These are phyloP conservation scores for Sebastes hubbsi DNA, from an alignment of 2,797 vertebrate species.

Conservation along the genomic window DNA sequence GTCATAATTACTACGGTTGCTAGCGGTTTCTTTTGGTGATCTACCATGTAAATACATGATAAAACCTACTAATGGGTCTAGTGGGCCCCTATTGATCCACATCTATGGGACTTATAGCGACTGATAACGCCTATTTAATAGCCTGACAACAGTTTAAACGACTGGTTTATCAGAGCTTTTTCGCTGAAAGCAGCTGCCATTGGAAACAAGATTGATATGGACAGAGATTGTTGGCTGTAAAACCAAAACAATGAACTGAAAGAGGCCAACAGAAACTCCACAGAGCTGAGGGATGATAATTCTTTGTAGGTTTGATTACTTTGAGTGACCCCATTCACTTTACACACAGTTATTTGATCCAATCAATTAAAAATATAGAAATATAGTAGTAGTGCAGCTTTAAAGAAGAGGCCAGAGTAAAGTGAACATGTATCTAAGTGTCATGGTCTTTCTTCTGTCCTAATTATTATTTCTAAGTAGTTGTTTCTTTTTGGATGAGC, in stretches of 20 bases:
- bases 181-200: not conserved
- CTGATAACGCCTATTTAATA: too few species aligned
- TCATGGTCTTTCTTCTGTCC: not conserved
- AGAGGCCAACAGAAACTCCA: not conserved
- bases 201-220: not conserved
- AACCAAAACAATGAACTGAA: not conserved
- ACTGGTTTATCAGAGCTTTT: too few species aligned
- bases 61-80: too few species aligned
- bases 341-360: not conserved
- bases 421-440: not conserved
- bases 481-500: slow-evolving; percentile 12
- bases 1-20: too few species aligned
- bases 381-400: not conserved
- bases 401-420: not conserved
- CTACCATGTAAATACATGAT: not conserved
- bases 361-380: not conserved
- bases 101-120: too few species aligned
- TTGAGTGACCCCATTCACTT: not conserved
- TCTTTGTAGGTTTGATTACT: not conserved
- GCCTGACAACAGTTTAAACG: too few species aligned
- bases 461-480: not conserved
- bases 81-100: too few species aligned
- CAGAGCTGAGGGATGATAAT: not conserved
- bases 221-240: not conserved
- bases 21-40: too few species aligned